Conservation (phyloP, 2,888 invertebrate genomes). For the Cynaeus angustus region DNA sequence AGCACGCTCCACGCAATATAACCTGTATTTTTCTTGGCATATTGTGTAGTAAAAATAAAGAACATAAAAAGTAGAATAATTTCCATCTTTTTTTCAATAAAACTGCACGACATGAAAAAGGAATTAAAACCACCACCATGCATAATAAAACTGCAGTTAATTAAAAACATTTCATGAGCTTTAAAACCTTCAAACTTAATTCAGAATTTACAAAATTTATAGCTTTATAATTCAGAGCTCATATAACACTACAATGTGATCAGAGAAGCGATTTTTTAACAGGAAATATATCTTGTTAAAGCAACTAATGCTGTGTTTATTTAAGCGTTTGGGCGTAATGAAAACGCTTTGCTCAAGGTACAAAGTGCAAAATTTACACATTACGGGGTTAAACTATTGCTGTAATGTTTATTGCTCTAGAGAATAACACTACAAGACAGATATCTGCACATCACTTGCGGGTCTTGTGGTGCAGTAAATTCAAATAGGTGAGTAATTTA, state of each 20-base stretch:
- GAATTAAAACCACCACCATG: too few relatives aligned
- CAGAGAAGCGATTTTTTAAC: too few relatives aligned
- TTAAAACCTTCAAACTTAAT: slow-evolving; percentile 24
- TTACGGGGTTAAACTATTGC: slow-evolving; percentile 1
- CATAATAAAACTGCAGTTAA: slow-evolving; percentile 26
- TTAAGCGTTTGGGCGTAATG: background rate
- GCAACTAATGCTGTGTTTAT: too few relatives aligned
- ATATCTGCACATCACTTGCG: slow-evolving; percentile 19
- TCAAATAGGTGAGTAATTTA: slow-evolving; percentile 32
- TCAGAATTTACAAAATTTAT: slow-evolving; percentile 21
- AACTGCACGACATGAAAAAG: background rate
- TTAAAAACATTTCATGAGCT: slow-evolving; percentile 25
- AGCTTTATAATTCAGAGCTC: slow-evolving; percentile 8
- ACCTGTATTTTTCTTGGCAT: too few relatives aligned
- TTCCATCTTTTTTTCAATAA: too few relatives aligned
- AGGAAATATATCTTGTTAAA: too few relatives aligned
- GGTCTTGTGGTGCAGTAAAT: slow-evolving; percentile 23
- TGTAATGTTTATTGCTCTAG: background rate
- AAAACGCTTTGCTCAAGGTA: slow-evolving; percentile 1
- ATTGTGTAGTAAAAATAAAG: background rate
- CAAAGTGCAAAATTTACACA: slow-evolving; percentile 3
- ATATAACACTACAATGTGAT: background rate
- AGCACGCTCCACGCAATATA: too few relatives aligned
- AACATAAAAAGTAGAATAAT: too few relatives aligned
- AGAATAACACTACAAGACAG: slow-evolving; percentile 16